Evolutionary conservation across 2,888 invertebrate species (phyloP), one percentile per base, ranked within the genome.

Genomic region (Carcina quercana): DNA sequence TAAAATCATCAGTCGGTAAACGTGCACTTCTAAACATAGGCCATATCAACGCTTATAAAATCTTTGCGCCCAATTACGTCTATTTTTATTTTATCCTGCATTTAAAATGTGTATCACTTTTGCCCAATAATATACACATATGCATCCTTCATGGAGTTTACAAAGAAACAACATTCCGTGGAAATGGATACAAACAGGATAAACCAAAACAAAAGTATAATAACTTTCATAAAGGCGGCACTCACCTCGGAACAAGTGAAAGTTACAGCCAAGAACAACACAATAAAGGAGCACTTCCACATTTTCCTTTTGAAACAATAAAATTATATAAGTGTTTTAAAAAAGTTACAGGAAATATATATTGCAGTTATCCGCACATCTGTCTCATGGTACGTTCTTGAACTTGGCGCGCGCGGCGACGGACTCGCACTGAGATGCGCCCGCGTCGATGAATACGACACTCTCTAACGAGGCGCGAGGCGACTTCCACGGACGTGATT

Each of bases 381-480:
- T 49, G 55, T 59, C 68, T 61, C 71, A 71, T 73, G 55, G 53
- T 50, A 48, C 53, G 56, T 42, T 53, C 57, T 56, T 59, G 55
- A 59, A 67, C 56, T 67, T 59, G 65, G 61, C 64, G 67, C 73
- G 64, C 69, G 62, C 69, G 63, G 45, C 63, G 61, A 56, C 62
- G 52, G 52, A 59, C 67, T 56, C 65, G 66, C 61, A 76, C 78
- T 76, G 76, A 75, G 71, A 69, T 66, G 63, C 46, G 40, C 45
- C 46, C 30, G 20, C 40, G 12, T 6, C 21, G 6, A 11, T 11
- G 51, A 57, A n/a, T n/a, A n/a, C n/a, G n/a, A n/a, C n/a, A n/a
- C n/a, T n/a, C n/a, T n/a, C n/a, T n/a, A n/a, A n/a, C n/a, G n/a
- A n/a, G n/a, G n/a, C 51, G 47, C 57, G 57, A 46, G 47, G 11